Base-by-base conservation (phyloP, 2,888 invertebrate genomes). In the Liposcelis brunnea region DNA sequence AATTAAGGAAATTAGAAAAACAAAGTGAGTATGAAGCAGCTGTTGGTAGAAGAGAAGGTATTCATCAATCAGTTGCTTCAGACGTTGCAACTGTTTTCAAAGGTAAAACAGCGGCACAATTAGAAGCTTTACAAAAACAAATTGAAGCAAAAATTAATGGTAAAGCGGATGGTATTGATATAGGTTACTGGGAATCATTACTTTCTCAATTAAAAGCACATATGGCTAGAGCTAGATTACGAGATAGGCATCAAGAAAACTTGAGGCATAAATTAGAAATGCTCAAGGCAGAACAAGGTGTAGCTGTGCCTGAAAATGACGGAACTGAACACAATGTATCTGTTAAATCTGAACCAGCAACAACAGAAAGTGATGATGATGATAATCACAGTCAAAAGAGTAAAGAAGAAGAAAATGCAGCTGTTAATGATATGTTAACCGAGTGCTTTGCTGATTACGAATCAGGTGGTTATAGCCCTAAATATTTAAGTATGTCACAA, bases 161-260 rank as follows among this genome's bases (percentile, higher is more conserved):
- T 1, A 77, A 81, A 50, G 77, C 76, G 37, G 91, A 87, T 64
- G 93, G 91, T 12, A 80, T 94, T 38, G 97, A 97, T 67, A 82
- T 95, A 50, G 89, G 90, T 38, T 98, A 95, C 65, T 98, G 97
- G 97, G 97, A 98, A 68, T 87, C 89, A 42, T 66, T 98, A 51
- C 69, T 94, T 31, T 87, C 87, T n/a, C 91, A 94, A 61, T 69
- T 98, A 8, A 91, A 90, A 68, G 94, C 93, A 5, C 90, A 93
- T 63, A 89, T 89, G 80, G 87, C 94, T 0, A 74, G 91, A 55
- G 90, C 93, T 1, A 71, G 95, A 31, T 71, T 98, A 10, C 70
- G 89, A 45, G 95, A 97, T 64, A 71, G 87, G 0, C 97, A 98
- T 66, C 87, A 93, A 64, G 79, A 80, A 52, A 87, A 87, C 63